These are phyloP conservation scores for Mythimna impura DNA, from an alignment of 2,888 invertebrate genomes.

Conservation along the genomic window DNA sequence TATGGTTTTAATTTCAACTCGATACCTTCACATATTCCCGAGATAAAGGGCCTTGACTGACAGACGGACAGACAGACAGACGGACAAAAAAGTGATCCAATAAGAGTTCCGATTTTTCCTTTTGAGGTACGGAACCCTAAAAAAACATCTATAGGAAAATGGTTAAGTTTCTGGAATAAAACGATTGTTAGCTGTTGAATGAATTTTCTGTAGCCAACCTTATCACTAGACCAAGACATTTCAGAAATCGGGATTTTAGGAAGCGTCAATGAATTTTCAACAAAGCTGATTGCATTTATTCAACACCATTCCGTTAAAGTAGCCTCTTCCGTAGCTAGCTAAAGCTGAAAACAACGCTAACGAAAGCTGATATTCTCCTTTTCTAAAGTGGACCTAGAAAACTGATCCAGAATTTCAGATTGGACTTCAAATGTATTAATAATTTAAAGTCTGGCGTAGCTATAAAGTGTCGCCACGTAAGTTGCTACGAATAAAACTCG, in stretches of 20 bases:
- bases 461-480: conserved; percentile 40
- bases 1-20: no score
- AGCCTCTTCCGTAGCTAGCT: conserved; percentile 2
- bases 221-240: not conserved
- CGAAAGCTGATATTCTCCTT: conserved; percentile 14
- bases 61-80: no score
- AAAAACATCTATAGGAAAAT: no score
- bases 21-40: no score
- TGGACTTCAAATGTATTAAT: conserved; percentile 21
- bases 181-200: no score
- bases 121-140: no score
- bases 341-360: conserved; percentile 1
- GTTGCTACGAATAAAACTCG: conserved; percentile 44
- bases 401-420: conserved; percentile 28
- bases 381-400: conserved; percentile 14
- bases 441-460: conserved; percentile 29
- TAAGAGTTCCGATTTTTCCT: no score
- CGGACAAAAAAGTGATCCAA: no score
- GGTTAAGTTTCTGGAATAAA: no score
- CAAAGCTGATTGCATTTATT: conserved; percentile 16
- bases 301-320: not conserved
- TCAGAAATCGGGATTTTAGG: no score
- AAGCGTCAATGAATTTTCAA: not conserved
- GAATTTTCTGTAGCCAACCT: no score
- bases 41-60: no score